Evolutionary conservation across 2,888 invertebrate genomes (phyloP), one percentile per base, ranked within the genome.

Genomic region (Octodonta nipae): DNA sequence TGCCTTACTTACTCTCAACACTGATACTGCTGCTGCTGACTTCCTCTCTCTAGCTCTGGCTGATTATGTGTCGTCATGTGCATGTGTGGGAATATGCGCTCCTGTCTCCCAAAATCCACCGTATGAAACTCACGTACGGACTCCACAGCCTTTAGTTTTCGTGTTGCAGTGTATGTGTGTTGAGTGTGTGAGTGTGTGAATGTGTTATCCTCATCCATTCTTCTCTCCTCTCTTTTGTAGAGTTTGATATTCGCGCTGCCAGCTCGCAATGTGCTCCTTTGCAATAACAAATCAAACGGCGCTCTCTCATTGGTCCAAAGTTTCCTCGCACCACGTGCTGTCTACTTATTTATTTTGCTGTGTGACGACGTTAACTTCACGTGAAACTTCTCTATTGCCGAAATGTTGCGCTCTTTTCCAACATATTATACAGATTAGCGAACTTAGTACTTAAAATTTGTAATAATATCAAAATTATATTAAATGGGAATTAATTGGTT

Each of bases 81-180:
- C 42, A 42, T 43, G 43, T 42, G 42, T 44, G 40, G 41, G 47
- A 47, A 45, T 46, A 46, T 49, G 46, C 49, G 46, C 47, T 38
- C 41, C n/a, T n/a, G n/a, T 43, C 37, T 36, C 34, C 20, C 10
- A 30, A 34, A 16, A 34, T 25, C 13, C 17, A 29, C 20, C 15
- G 15, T 15, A 26, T 22, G 22, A 36, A 22, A 26, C 34, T 29
- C 36, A 35, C 38, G 11, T 33, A 32, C 36, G 37, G 34, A 35
- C 24, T 32, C 38, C 38, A 22, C 33, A 29, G 36, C 32, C 34
- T 37, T 37, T 36, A 35, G 40, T 43, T 45, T 38, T 43, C 37
- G 42, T 40, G 41, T 44, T 42, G 39, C 41, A 40, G 44, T 44
- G 47, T 42, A 41, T 42, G 40, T 30, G 29, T 26, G 24, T 17